These are phyloP conservation scores for Platerodrilus igneus DNA, from an alignment of 2,888 invertebrate genomes.

Conservation along the genomic window DNA sequence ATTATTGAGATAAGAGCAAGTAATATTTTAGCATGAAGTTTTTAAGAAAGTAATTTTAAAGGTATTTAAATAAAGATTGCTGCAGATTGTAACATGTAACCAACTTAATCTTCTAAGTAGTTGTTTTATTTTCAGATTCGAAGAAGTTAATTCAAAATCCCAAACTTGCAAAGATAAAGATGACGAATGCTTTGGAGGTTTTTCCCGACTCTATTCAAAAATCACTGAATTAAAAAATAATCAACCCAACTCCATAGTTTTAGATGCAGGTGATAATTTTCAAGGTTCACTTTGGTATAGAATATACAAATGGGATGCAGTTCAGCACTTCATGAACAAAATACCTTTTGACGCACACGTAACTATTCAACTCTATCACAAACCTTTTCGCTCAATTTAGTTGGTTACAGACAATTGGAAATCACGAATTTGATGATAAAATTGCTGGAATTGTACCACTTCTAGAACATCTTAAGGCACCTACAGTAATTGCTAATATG, in stretches of 20 bases:
- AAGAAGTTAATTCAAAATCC: slow-evolving; percentile 54
- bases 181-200: slow-evolving; percentile 62
- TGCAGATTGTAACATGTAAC: too few species aligned
- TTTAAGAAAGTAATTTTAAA: too few species aligned
- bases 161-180: slow-evolving; percentile 57
- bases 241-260: slow-evolving; percentile 59
- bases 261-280: slow-evolving; percentile 81
- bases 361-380: too few species aligned
- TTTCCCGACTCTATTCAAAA: slow-evolving; percentile 60
- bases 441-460: slow-evolving; percentile 69
- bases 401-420: slow-evolving; percentile 83
- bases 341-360: slow-evolving; percentile 75
- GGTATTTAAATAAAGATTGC: too few species aligned
- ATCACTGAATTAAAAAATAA: slow-evolving; percentile 49
- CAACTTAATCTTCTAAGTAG: too few species aligned
- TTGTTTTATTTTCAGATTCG: slow-evolving; percentile 50
- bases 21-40: too few species aligned
- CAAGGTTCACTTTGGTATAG: slow-evolving; percentile 85
- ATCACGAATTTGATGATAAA: slow-evolving; percentile 82
- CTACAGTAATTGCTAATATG: slow-evolving; percentile 72
- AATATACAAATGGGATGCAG: slow-evolving; percentile 67
- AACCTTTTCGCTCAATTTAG: too few species aligned
- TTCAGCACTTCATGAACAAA: slow-evolving; percentile 69
- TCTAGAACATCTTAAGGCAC: slow-evolving; percentile 57
- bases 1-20: too few species aligned